Base-by-base conservation (phyloP, 37 sponge, comb jelly and placozoan genomes). In the Chondrosia reniformis region DNA sequence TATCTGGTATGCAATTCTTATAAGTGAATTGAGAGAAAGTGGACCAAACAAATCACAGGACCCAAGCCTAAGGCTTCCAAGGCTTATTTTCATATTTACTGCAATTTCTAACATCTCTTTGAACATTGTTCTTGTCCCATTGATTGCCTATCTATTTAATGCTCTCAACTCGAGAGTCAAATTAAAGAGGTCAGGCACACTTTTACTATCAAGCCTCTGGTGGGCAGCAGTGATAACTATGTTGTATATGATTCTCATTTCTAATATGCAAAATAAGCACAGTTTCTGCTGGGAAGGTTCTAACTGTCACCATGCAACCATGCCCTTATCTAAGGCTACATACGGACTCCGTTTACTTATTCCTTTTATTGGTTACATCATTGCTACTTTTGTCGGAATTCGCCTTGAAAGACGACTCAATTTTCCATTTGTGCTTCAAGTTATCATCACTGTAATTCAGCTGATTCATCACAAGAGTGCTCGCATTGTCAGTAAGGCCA, bases 171-270 rank as follows among this genome's bases (percentile, higher is more conserved):
- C 39, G 8, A 69, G 42, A 44, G 42, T 69, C 36, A 25, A 36
- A 24, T 8, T 39, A 13, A 41, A 31, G 43, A 24, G 21, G 2
- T 15, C 42, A 24, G 24, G 41, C 24, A 38, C 42, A 19, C 42
- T 69, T n/a, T 69, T 69, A 41, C 28, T 30, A 25, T 69, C 72
- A 17, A 69, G 72, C 12, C 42, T 69, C 43, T 69, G 72, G 72
- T 69, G 72, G 72, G 72, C 72, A 40, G 41, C 17, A 4, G 38
- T 69, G 15, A 34, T 2, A 0, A 44, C 44, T 1, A n/a, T 44
- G 22, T 3, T 69, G 43, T 30, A 24, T 3, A 44, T 17, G 0
- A 36, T 69, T 15, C n/a, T 39, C 43, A 8, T 9, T 0, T 25
- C 42, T 2, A 25, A 1, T 17, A 3, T 39, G 4, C 42, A 39